A percentile compares a stretch with the other conserved stretches of the same genome.
These are phyloP conservation scores for Zaprionus vittiger DNA, from an alignment of 1,140 invertebrate genomes.

Conservation along the genomic window DNA sequence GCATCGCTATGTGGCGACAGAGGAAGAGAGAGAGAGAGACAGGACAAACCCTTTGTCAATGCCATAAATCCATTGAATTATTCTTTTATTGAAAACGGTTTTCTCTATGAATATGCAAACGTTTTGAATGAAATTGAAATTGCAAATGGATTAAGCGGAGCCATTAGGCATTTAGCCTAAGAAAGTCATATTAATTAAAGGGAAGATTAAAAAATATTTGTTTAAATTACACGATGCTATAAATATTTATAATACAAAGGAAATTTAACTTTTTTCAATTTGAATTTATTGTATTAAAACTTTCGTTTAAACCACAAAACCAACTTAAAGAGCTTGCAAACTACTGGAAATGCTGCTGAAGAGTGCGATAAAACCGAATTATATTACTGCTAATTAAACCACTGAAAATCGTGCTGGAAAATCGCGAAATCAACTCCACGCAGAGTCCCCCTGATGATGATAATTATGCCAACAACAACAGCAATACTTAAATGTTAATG, in stretches of 20 bases:
- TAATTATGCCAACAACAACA: conserved; percentile 41
- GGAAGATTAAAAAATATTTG: not conserved
- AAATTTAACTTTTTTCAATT: not conserved
- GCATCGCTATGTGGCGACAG: conserved; percentile 37
- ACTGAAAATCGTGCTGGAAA: not conserved
- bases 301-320: not conserved
- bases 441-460: conserved; percentile 18
- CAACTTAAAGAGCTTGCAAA: not conserved
- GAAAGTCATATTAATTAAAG: not conserved
- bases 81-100: conserved; percentile 11
- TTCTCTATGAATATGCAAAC: not conserved
- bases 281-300: not conserved
- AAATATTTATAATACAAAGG: not conserved
- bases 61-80: conserved; percentile 14
- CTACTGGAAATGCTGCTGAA: not conserved
- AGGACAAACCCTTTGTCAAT: conserved; percentile 3
- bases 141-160: not conserved
- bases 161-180: not conserved
- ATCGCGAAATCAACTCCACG: not conserved
- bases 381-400: conserved; percentile 16
- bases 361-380: not conserved
- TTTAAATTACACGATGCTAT: not conserved
- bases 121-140: conserved; percentile 4
- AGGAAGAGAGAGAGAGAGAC: conserved; percentile 1
- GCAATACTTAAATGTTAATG: conserved; percentile 46